Evolutionary conservation across 2,888 invertebrate species (phyloP).

Genomic region (Tetanocera ferruginea): DNA sequence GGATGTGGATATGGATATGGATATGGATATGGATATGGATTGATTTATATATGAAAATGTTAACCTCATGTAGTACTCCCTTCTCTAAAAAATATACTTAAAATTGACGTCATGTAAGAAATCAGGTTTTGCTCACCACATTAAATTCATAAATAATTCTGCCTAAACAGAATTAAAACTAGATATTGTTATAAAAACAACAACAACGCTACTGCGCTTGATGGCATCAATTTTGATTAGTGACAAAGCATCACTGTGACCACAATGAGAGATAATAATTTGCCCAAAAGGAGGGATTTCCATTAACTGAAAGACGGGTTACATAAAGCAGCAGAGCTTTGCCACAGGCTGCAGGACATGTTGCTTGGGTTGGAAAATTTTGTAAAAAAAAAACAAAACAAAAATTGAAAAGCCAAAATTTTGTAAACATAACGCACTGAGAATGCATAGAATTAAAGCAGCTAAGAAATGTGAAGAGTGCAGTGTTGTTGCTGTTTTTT

Average conservation of each 20-base stretch:
- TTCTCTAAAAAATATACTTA: too few species aligned
- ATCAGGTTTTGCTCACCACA: too few species aligned
- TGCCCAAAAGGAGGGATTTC: neutral
- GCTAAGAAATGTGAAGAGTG: neutral
- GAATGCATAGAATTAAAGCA: neutral
- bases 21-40: too few species aligned
- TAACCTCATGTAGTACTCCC: too few species aligned
- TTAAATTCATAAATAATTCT: too few species aligned
- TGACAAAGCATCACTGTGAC: constrained; percentile 1
- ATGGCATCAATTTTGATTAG: constrained; percentile 24
- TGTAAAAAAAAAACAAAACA: neutral
- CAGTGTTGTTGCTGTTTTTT: constrained; percentile 1
- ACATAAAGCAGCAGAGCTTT: neutral
- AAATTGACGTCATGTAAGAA: too few species aligned
- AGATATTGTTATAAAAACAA: neutral
- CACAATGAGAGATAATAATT: neutral
- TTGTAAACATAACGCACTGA: neutral
- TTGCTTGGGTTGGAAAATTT: neutral
- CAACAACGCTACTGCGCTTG: neutral
- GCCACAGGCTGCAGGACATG: neutral
- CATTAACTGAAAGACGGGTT: neutral
- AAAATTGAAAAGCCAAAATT: neutral
- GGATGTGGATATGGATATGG: too few species aligned
- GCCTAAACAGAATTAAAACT: too few species aligned
- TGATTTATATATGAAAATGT: too few species aligned